Percentiles rank a stretch among this genome's conserved stretches.
Conservation (phyloP, 2,797 vertebrate species). For the Phataginus tricuspis region DNA sequence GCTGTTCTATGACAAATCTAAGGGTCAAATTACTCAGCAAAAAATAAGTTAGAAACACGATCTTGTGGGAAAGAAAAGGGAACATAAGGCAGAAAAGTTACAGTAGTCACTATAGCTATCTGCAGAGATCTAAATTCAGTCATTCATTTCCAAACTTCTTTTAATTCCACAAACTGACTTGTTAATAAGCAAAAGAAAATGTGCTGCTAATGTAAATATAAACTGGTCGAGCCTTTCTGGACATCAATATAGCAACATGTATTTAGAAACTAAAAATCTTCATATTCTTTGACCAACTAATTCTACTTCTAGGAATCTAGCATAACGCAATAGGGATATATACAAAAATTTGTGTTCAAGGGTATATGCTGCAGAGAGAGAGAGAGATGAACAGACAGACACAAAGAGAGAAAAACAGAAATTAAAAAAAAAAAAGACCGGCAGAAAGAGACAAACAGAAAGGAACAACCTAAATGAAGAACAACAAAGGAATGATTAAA, state of each 20-base stretch:
- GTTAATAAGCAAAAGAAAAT: constrained; percentile 13
- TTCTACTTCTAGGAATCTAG: constrained; percentile 35
- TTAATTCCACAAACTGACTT: constrained; percentile 24
- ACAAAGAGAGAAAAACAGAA: background rate
- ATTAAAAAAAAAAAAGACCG: background rate
- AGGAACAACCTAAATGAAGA: background rate
- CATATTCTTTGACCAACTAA: background rate
- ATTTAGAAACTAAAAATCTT: constrained; percentile 10
- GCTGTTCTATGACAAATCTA: background rate
- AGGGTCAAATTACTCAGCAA: constrained; percentile 27
- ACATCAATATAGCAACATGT: background rate
- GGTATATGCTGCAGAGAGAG: background rate
- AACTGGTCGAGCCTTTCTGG: background rate
- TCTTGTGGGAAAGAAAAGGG: background rate
- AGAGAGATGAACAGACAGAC: background rate
- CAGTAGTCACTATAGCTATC: background rate
- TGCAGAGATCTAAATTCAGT: constrained; percentile 9
- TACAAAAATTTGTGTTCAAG: constrained; percentile 29
- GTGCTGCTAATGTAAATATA: background rate
- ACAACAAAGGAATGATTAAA: constrained; percentile 1
- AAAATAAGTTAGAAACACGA: background rate
- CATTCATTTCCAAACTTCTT: constrained; percentile 42
- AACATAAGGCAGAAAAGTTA: background rate
- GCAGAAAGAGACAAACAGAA: background rate
- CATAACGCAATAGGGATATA: constrained; percentile 3